A percentile compares a stretch with the other conserved stretches of the same genome.
Evolutionary conservation across 2,888 invertebrate genomes (phyloP).

Genomic region (Caenorhabditis wallacei): DNA sequence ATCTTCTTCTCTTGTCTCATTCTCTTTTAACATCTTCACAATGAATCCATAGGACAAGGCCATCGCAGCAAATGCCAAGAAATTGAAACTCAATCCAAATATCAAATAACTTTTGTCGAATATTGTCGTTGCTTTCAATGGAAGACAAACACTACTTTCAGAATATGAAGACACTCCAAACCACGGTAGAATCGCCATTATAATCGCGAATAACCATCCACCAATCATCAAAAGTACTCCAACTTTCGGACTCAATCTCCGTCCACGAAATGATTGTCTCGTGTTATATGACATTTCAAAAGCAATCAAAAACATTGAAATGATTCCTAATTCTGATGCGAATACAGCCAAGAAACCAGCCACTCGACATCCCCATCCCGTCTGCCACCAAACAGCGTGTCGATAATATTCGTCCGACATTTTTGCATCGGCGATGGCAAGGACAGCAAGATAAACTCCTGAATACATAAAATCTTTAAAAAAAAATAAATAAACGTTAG

Average conservation of each 20-base stretch:
- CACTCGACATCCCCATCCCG: constrained; percentile 90
- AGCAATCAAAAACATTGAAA: constrained; percentile 93
- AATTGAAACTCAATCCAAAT: constrained; percentile 90
- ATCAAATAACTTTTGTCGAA: constrained; percentile 85
- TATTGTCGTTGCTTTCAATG: constrained; percentile 92
- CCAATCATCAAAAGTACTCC: constrained; percentile 84
- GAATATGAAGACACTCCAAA: constrained; percentile 95
- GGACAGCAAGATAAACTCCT: constrained; percentile 90
- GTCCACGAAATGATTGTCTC: constrained; percentile 91
- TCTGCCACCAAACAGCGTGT: constrained; percentile 98
- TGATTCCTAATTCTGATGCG: constrained; percentile 94
- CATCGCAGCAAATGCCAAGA: constrained; percentile 93
- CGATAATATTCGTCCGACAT: constrained; percentile 96
- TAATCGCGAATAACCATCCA: constrained; percentile 70
- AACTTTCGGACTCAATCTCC: constrained; percentile 86
- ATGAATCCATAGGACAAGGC: constrained; percentile 87
- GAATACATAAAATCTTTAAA: too few relatives aligned
- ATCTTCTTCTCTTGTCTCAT: constrained; percentile 75
- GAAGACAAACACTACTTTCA: constrained; percentile 96
- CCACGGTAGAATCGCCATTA: constrained; percentile 92
- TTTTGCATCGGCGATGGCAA: constrained; percentile 96
- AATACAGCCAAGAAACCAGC: constrained; percentile 96
- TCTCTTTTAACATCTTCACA: constrained; percentile 75
- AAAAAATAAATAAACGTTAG: too few relatives aligned
- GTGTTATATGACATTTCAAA: constrained; percentile 83